phyloP scores from a whole-genome alignment of 2,888 invertebrate genomes.

The Meteorus colon region DNA sequence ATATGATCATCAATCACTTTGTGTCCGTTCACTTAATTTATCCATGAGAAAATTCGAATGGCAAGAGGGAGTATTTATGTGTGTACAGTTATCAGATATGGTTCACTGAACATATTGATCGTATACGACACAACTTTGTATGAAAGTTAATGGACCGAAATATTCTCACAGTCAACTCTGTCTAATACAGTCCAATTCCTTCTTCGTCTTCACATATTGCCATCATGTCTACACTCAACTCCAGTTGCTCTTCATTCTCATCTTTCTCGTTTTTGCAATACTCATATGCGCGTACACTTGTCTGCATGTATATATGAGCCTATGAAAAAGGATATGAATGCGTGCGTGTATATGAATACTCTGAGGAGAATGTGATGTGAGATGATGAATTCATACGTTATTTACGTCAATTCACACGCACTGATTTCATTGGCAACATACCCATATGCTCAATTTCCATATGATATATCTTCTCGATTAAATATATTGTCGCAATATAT shows the following conservation, averaged over 20 bases:
- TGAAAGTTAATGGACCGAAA: conserved; percentile 55
- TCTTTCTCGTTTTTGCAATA: background rate
- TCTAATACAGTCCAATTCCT: conserved; percentile 32
- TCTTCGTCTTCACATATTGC: background rate
- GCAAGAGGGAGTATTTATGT: conserved; percentile 18
- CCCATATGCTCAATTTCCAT: background rate
- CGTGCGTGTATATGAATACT: background rate
- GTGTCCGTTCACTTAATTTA: background rate
- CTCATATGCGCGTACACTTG: background rate
- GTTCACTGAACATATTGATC: conserved; percentile 46
- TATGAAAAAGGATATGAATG: background rate
- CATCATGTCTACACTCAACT: background rate
- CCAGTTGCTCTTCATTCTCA: conserved; percentile 4
- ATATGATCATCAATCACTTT: background rate
- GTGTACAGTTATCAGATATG: conserved; percentile 47
- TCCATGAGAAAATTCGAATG: background rate
- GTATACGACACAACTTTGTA: conserved; percentile 31
- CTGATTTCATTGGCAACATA: conserved; percentile 2
- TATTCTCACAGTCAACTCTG: conserved; percentile 56
- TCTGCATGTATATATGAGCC: background rate
- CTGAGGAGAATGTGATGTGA: conserved; percentile 7
- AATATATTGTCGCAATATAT: background rate
- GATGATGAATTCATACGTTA: conserved; percentile 27
- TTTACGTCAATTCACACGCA: conserved; percentile 15
- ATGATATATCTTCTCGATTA: background rate